A percentile compares a stretch with the other conserved stretches of the same genome.
phyloP scores from a whole-genome alignment of 2,888 invertebrate genomes.

The Stegophylla sp. region DNA sequence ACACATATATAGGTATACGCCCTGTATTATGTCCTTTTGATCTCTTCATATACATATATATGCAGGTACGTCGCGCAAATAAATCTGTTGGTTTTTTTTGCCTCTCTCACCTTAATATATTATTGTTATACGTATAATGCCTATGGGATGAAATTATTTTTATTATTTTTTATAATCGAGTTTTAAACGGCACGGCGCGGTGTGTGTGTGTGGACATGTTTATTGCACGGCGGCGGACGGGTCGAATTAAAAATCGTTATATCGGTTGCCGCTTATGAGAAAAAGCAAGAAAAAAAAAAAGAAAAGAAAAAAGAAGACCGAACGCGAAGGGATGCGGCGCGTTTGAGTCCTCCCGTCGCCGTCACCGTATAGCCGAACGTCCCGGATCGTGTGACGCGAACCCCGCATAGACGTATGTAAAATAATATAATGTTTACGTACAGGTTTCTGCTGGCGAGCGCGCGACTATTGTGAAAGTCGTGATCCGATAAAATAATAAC shows the following conservation, averaged over 20 bases:
- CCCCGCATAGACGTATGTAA: too few relatives aligned
- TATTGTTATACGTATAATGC: not conserved
- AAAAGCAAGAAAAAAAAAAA: not conserved
- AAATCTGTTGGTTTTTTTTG: not conserved
- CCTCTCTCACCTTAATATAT: not conserved
- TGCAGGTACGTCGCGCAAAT: too few relatives aligned
- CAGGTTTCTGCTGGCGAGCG: not conserved
- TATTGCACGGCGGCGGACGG: slow-evolving; percentile 16
- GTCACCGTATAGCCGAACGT: not conserved
- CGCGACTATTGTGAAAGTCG: too few relatives aligned
- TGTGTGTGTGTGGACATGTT: slow-evolving; percentile 54
- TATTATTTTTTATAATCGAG: slow-evolving; percentile 44
- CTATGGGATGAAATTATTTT: not conserved
- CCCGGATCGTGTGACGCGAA: slow-evolving; percentile 31
- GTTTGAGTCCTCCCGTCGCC: slow-evolving; percentile 1
- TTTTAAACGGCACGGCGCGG: slow-evolving; percentile 52
- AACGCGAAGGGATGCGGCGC: not conserved
- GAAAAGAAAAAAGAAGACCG: not conserved
- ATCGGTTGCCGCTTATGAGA: not conserved
- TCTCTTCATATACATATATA: slow-evolving; percentile 50
- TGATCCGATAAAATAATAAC: not conserved
- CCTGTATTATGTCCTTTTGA: slow-evolving; percentile 35
- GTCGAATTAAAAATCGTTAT: slow-evolving; percentile 51
- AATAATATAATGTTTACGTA: not conserved
- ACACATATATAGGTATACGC: not conserved